Evolutionary conservation across 2,888 invertebrate genomes (phyloP), one percentile per base, ranked within the genome.

Genomic region (Brachypterus glaber): DNA sequence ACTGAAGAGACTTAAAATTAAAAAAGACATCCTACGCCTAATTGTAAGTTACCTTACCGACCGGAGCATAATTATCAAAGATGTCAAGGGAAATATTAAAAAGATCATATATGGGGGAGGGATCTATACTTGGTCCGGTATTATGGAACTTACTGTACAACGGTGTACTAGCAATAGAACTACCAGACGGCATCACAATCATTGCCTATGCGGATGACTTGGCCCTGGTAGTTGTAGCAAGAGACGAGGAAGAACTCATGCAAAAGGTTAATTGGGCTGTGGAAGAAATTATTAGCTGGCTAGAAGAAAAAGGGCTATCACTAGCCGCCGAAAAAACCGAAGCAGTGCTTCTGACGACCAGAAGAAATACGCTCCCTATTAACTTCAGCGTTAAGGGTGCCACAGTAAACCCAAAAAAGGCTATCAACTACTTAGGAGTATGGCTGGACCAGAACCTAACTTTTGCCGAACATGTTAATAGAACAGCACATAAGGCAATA

Each of bases 151-250:
- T 27, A 8, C 13, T 24, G 3, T 33, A 33, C 11, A 35, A 45
- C 11, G 38, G 39, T 1, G 33, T 45, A 2, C 37, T 46, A 11
- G 1, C 14, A 11, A 17, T 33, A 2, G 11, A 27, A 2, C 4
- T 32, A n/a, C 25, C n/a, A 1, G 14, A 9, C 3, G 26, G 24
- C 3, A 13, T 39, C 1, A 8, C 15, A 4, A 3, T 43, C 12
- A 33, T 41, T 2, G 44, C 36, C 1, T 46, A 34, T 21, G 43
- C 46, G 3, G 46, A 46, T 15, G 45, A 48, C 17, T 30, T 46
- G 2, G 39, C 39, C 1, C 2, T 40, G 2, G n/a, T 45, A 5
- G 40, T 39, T 1, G 24, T 16, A 29, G 40, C 21, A 2, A 9
- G 17, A 12, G 33, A 12, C 8, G 33, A 30, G 17, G 24, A 34